phyloP scores from a whole-genome alignment of 2,797 vertebrate species.

The Podarcis lilfordi region DNA sequence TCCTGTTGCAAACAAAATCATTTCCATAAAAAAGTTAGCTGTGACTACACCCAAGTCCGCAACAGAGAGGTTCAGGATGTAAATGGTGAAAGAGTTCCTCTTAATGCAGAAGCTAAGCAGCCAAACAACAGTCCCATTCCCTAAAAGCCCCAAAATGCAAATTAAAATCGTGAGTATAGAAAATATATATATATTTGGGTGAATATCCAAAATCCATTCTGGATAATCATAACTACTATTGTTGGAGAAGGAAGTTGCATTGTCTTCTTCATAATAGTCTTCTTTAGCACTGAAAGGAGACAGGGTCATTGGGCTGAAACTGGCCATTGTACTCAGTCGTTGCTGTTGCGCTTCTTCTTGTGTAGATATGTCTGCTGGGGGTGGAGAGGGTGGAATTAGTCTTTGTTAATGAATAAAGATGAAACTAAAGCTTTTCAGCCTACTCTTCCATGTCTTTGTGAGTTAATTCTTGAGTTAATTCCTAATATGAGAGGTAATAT shows the following conservation, averaged over 20 bases:
- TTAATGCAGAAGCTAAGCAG: neutral
- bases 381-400: neutral
- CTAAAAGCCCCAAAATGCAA: neutral
- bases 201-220: too few relatives aligned
- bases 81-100: neutral
- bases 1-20: too few relatives aligned
- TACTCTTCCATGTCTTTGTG: neutral
- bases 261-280: neutral
- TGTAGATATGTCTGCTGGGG: neutral
- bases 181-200: too few relatives aligned
- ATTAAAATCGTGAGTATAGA: neutral
- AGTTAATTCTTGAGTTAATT: neutral
- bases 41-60: neutral
- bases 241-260: neutral
- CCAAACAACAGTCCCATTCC: conserved; percentile 1
- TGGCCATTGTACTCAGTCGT: neutral
- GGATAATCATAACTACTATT: neutral
- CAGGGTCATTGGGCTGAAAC: neutral
- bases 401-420: neutral
- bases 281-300: neutral
- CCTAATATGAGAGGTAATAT: neutral
- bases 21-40: too few relatives aligned
- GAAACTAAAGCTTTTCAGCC: too few relatives aligned
- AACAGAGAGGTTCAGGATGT: conserved; percentile 10
- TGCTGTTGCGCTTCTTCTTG: neutral